Conservation (phyloP, 2,113 vertebrate genomes). For the Gallinago jamesoni region DNA sequence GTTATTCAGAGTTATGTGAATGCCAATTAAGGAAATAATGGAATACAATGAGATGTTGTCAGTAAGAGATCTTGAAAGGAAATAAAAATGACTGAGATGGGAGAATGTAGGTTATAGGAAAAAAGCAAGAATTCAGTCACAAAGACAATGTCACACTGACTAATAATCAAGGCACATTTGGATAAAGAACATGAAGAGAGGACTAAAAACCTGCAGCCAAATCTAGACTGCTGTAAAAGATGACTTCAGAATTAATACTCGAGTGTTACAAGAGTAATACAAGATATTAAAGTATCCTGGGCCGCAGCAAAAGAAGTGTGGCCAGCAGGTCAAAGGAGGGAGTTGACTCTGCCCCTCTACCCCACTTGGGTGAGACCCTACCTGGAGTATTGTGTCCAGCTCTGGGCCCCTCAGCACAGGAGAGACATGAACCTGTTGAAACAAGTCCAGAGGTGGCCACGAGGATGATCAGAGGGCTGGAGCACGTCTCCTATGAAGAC, state of each 20-base stretch:
- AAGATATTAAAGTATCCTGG: neutral
- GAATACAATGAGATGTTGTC: neutral
- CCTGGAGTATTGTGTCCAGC: neutral
- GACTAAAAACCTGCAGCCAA: neutral
- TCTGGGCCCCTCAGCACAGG: neutral
- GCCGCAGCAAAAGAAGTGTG: neutral
- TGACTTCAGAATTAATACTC: neutral
- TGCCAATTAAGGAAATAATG: slow-evolving; percentile 39
- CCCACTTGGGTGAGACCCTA: neutral
- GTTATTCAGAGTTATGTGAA: slow-evolving; percentile 40
- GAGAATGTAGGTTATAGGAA: neutral
- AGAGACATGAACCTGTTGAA: neutral
- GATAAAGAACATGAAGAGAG: neutral
- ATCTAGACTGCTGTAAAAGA: neutral
- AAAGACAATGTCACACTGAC: neutral
- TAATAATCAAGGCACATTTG: neutral
- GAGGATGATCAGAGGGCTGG: neutral
- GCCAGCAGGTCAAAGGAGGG: neutral
- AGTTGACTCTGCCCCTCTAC: neutral
- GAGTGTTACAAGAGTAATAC: neutral
- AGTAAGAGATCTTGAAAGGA: neutral
- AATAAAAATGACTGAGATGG: neutral
- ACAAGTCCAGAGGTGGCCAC: neutral
- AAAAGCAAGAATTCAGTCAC: neutral
- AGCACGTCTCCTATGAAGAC: neutral